Conservation (phyloP, 2,888 invertebrate genomes). For the Metallyticus violacea region DNA sequence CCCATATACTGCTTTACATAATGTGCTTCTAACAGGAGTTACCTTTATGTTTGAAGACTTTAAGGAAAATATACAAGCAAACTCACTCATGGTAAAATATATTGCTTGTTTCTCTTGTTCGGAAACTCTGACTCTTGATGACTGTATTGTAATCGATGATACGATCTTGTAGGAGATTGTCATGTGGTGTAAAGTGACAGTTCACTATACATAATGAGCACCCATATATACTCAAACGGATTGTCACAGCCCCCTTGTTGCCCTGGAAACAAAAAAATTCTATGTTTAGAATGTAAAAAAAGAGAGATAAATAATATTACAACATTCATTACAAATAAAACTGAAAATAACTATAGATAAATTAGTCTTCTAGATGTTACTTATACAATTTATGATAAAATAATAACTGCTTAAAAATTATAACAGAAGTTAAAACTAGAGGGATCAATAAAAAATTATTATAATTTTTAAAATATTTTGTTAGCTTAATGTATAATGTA, state of each 20-base stretch:
- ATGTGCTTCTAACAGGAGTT: no score
- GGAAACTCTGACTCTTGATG: constrained; percentile 76
- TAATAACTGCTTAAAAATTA: no score
- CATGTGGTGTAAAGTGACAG: constrained; percentile 87
- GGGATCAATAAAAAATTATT: no score
- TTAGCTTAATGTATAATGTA: no score
- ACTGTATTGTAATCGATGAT: constrained; percentile 86
- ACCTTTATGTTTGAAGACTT: no score
- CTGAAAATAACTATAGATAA: no score
- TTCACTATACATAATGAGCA: constrained; percentile 87
- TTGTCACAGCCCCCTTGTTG: constrained; percentile 91
- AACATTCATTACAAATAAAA: not conserved
- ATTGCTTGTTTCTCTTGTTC: constrained; percentile 67
- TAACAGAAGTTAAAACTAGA: no score
- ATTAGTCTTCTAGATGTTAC: no score
- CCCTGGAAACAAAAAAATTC: constrained; percentile 66
- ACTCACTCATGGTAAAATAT: constrained; percentile 90
- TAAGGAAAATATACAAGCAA: not conserved
- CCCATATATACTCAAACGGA: constrained; percentile 83
- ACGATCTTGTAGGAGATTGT: constrained; percentile 77
- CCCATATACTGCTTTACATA: no score
- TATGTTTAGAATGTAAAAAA: constrained; percentile 14
- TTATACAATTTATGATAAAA: no score
- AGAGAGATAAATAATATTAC: not conserved
- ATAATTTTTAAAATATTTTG: no score